Conservation (phyloP, 2,888 invertebrate species). For the Trimorus sp. region DNA sequence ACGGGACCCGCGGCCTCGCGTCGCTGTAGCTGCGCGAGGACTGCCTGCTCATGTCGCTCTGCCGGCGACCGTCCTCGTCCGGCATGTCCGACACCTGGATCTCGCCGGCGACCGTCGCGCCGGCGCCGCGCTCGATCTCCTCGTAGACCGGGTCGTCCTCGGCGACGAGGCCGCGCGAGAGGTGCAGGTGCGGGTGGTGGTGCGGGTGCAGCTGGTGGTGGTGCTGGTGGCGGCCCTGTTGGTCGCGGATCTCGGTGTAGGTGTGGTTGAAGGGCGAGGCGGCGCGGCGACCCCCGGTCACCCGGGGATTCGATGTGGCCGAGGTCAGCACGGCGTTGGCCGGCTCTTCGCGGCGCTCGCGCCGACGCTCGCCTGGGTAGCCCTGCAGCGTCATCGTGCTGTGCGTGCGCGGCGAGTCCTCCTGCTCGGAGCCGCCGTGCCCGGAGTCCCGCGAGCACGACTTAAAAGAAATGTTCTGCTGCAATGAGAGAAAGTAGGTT, state of each 20-base stretch:
- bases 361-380: slow-evolving; percentile 72
- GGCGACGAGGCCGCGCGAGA: slow-evolving; percentile 73
- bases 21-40: slow-evolving; percentile 90
- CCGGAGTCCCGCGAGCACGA: slow-evolving; percentile 86
- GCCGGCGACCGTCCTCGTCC: slow-evolving; percentile 89
- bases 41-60: slow-evolving; percentile 87
- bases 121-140: slow-evolving; percentile 86
- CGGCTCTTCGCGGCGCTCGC: slow-evolving; percentile 81
- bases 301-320: slow-evolving; percentile 73
- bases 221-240: slow-evolving; percentile 81
- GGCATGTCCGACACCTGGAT: slow-evolving; percentile 90
- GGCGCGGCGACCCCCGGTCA: slow-evolving; percentile 80
- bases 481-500: slow-evolving; percentile 39
- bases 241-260: slow-evolving; percentile 88
- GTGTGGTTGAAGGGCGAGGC: slow-evolving; percentile 88
- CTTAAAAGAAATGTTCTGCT: slow-evolving; percentile 93
- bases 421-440: slow-evolving; percentile 86
- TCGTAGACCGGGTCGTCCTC: slow-evolving; percentile 91
- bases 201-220: slow-evolving; percentile 76
- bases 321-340: slow-evolving; percentile 61
- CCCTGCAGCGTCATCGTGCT: slow-evolving; percentile 81
- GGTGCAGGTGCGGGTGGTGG: slow-evolving; percentile 84
- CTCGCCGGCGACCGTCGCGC: slow-evolving; percentile 83
- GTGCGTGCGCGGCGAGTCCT: slow-evolving; percentile 86
- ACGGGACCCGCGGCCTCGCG: slow-evolving; percentile 90